These are phyloP conservation scores for Synergus itoensis DNA, from an alignment of 2,888 invertebrate genomes.

Conservation along the genomic window DNA sequence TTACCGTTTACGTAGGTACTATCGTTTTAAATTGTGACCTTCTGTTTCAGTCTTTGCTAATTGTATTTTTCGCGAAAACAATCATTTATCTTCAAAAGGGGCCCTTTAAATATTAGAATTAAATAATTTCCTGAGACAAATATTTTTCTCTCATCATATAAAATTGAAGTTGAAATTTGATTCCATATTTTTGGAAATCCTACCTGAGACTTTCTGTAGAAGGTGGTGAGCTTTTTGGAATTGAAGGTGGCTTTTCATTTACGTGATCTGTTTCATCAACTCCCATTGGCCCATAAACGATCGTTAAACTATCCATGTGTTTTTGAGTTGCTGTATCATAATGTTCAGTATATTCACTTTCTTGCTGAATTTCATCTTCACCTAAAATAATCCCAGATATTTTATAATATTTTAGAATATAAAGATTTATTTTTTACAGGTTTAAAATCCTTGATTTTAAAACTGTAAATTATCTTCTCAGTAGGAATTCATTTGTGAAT, in stretches of 20 bases:
- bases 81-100: neutral
- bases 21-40: neutral
- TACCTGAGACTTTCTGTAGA: constrained; percentile 53
- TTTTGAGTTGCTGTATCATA: constrained; percentile 77
- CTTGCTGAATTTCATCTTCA: constrained; percentile 68
- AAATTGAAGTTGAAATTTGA: neutral
- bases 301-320: constrained; percentile 80
- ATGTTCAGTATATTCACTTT: constrained; percentile 76
- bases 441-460: neutral
- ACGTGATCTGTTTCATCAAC: constrained; percentile 45
- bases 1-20: neutral
- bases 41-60: neutral
- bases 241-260: constrained; percentile 6
- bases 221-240: constrained; percentile 15
- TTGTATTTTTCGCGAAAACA: neutral
- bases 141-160: neutral
- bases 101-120: neutral
- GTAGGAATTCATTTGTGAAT: neutral
- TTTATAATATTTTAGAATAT: neutral
- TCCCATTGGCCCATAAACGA: constrained; percentile 46
- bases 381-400: constrained; percentile 49
- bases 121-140: neutral
- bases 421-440: neutral
- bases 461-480: neutral
- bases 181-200: neutral